These are phyloP conservation scores for Orientallactaga sibirica DNA, from an alignment of 2,797 vertebrate genomes.

Conservation along the genomic window DNA sequence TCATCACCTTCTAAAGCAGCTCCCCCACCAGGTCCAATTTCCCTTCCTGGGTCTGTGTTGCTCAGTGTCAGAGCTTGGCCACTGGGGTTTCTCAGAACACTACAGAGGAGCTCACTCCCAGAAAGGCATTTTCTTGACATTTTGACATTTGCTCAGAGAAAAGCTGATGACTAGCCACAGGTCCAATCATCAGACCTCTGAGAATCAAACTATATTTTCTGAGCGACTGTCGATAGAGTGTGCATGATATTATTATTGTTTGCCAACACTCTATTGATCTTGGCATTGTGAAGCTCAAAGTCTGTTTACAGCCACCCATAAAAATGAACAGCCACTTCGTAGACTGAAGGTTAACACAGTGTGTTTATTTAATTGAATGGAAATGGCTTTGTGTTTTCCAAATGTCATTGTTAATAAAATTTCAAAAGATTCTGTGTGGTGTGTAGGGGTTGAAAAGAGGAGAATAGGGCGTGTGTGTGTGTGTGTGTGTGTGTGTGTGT, in stretches of 20 bases:
- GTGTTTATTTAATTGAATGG: slow-evolving; percentile 91
- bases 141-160: slow-evolving; percentile 77
- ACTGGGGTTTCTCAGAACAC: not conserved
- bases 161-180: slow-evolving; percentile 77
- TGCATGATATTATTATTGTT: slow-evolving; percentile 89
- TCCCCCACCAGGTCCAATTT: not conserved
- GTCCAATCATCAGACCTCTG: slow-evolving; percentile 80
- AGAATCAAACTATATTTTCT: slow-evolving; percentile 87
- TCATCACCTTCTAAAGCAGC: not conserved
- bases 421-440: slow-evolving; percentile 79
- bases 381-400: slow-evolving; percentile 88
- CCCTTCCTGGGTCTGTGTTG: not conserved
- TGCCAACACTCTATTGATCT: slow-evolving; percentile 89
- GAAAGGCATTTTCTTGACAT: slow-evolving; percentile 77
- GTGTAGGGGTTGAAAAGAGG: not conserved
- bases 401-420: slow-evolving; percentile 89
- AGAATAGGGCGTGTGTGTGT: not conserved
- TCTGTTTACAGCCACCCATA: slow-evolving; percentile 87
- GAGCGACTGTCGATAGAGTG: slow-evolving; percentile 87
- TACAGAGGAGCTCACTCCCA: slow-evolving; percentile 54
- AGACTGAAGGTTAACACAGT: slow-evolving; percentile 88
- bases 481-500: too few relatives aligned
- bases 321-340: slow-evolving; percentile 88
- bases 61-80: not conserved
- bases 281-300: slow-evolving; percentile 87